Base-by-base conservation (phyloP, 2,113 vertebrate species). In the Corythornis cristatus region DNA sequence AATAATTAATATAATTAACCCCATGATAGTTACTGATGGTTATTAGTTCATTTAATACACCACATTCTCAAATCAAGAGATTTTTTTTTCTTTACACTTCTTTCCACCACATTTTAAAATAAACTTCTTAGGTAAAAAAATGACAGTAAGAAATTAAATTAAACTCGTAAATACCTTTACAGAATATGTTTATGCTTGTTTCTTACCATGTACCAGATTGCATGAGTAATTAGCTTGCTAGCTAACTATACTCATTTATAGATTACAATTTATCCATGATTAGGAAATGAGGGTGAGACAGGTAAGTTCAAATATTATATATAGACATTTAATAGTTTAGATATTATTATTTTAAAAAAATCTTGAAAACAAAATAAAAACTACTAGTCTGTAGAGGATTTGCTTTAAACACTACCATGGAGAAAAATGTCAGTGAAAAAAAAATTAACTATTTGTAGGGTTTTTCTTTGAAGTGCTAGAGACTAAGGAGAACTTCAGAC, bases 1-100 rank as follows among this genome's bases (percentile, higher is more conserved):
- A 71, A 88, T 92, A 86, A 48, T 35, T 91, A 92, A 89, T 88
- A 76, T 61, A 90, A 58, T 82, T 67, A 4, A 89, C 95, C 68
- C 76, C 64, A 79, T 68, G 31, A 87, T 94, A 95, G 96, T 95
- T 92, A 84, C 15, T 50, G 12, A 23, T 93, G 57, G 37, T 23
- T 65, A 66, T 54, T 64, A 72, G 12, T 82, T 33, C 1, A 12
- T 91, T 96, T 91, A 83, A 65, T 87, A 72, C 85, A 83, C 8
- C 25, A 35, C 68, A 90, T 77, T 73, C 21, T 57, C 23, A 89
- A 81, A 91, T 50, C 20, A 77, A 60, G 46, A 48, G 5, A 13
- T 33, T 6, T 28, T 71, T 83, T 83, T 82, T 90, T 37, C 87
- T 25, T 35, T 35, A 78, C 56, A 33, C 5, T 19, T 56, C 11